phyloP scores from a whole-genome alignment of 2,888 invertebrate genomes.

The Diarsia brunnea region DNA sequence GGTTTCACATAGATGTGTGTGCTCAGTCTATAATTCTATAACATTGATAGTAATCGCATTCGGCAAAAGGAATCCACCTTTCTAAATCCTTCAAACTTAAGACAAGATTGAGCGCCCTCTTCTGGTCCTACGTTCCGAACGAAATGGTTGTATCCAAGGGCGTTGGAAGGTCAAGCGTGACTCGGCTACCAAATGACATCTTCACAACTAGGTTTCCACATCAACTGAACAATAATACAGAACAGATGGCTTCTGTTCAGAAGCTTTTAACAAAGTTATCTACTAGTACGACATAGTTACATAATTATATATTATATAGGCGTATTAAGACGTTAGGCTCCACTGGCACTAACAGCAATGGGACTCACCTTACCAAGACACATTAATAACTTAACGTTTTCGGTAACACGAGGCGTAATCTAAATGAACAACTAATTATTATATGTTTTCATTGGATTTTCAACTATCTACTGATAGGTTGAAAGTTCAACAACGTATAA shows the following conservation, averaged over 20 bases:
- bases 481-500: not conserved
- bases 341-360: not conserved
- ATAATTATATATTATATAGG: not conserved
- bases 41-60: not conserved
- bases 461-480: not conserved
- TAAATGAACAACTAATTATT: not conserved
- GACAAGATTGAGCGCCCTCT: constrained; percentile 19
- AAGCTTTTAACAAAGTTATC: constrained; percentile 3
- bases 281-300: not conserved
- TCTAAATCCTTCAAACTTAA: not conserved
- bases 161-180: constrained; percentile 44
- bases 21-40: not conserved
- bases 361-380: too few relatives aligned
- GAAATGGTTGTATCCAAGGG: constrained; percentile 22
- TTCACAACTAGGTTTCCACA: constrained; percentile 4
- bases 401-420: not conserved
- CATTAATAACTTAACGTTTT: not conserved
- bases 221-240: not conserved
- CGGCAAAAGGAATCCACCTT: not conserved
- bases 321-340: not conserved
- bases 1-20: not conserved
- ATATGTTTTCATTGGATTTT: not conserved
- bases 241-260: not conserved
- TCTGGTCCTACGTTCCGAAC: constrained; percentile 9
- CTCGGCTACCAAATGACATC: constrained; percentile 12